A percentile compares a stretch with the other conserved stretches of the same genome.
phyloP scores from a whole-genome alignment of 2,113 vertebrate species.

The Engraulis encrasicolus region DNA sequence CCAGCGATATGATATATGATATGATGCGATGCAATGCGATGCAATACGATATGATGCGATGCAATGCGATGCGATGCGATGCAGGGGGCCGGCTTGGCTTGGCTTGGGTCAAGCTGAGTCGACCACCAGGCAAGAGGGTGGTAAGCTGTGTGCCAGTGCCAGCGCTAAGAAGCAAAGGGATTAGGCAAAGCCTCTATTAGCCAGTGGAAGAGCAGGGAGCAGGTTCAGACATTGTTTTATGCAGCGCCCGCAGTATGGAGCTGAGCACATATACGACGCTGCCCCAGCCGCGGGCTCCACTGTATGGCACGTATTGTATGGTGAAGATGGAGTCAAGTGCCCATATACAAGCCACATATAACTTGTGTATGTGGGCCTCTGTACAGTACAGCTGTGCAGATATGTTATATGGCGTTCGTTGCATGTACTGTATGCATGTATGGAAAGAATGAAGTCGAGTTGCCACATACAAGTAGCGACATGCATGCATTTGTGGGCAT shows the following conservation, averaged over 20 bases:
- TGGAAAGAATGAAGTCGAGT: neutral
- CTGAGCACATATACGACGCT: neutral
- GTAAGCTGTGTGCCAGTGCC: neutral
- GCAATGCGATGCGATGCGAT: no score
- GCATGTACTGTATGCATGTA: no score
- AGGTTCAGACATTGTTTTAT: conserved; percentile 18
- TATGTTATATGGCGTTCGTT: no score
- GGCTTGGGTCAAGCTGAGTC: neutral
- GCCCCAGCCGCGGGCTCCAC: no score
- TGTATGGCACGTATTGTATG: no score
- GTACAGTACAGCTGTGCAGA: no score
- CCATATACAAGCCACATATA: neutral
- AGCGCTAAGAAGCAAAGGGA: conserved; percentile 1
- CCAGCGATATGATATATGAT: no score
- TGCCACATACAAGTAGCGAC: neutral
- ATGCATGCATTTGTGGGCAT: neutral
- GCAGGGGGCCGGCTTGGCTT: neutral
- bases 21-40: no score
- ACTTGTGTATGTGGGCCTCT: no score
- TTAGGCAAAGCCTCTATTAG: conserved; percentile 21
- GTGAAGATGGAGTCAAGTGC: no score
- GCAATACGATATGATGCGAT: no score
- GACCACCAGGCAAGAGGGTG: conserved; percentile 26
- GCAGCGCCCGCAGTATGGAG: neutral
- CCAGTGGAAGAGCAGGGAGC: neutral